Conservation (phyloP, 2,797 vertebrate species). For the Lepus oiostolus region DNA sequence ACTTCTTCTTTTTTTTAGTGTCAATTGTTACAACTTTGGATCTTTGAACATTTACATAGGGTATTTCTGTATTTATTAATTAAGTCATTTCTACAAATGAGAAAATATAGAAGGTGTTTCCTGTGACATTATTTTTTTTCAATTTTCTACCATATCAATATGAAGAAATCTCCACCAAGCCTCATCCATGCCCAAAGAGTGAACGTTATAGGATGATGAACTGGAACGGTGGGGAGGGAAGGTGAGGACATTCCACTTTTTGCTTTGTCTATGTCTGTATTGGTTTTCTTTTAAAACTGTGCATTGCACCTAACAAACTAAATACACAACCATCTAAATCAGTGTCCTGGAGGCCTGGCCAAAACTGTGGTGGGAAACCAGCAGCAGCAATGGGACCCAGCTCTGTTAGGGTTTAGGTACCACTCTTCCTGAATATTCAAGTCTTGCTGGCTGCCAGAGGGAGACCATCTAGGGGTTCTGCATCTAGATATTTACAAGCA, state of each 20-base stretch:
- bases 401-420: too few relatives aligned
- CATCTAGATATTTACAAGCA: neutral
- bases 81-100: constrained; percentile 41
- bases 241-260: neutral
- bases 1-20: neutral
- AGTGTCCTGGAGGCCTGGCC: neutral
- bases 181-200: neutral
- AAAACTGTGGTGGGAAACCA: too few relatives aligned
- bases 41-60: neutral
- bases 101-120: constrained; percentile 41
- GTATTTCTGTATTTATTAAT: constrained; percentile 42
- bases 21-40: neutral
- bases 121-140: neutral
- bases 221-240: neutral
- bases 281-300: neutral
- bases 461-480: neutral
- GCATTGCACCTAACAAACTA: neutral
- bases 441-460: neutral
- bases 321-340: neutral
- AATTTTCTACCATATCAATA: constrained; percentile 45
- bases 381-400: too few relatives aligned
- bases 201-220: neutral
- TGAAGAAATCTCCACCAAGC: neutral
- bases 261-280: neutral
- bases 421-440: neutral